Percentiles rank a stretch among this genome's conserved stretches.
phyloP scores from a whole-genome alignment of 2,797 vertebrate species.

The Pipistrellus pipistrellus region DNA sequence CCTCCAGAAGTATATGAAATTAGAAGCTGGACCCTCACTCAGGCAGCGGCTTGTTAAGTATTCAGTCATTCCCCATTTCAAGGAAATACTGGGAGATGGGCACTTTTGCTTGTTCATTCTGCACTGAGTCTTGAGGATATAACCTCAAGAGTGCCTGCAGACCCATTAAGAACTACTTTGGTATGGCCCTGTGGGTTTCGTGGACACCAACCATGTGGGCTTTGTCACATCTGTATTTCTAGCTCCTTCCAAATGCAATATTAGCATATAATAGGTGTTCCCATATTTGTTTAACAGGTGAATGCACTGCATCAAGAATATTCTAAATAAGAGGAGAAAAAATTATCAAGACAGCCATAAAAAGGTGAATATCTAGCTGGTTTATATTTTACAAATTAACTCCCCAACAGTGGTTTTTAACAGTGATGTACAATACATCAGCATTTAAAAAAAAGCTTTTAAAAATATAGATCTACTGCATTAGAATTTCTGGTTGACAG shows the following conservation, averaged over 20 bases:
- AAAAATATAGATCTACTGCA: not conserved
- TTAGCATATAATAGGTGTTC: not conserved
- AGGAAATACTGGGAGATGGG: not conserved
- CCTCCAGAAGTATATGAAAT: not conserved
- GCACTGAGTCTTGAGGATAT: not conserved
- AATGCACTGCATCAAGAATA: not conserved
- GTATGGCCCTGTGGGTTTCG: not conserved
- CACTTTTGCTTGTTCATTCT: not conserved
- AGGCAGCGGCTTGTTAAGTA: not conserved
- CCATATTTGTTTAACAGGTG: not conserved
- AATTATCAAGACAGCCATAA: not conserved
- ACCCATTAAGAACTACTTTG: not conserved
- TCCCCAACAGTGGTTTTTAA: conserved; percentile 13
- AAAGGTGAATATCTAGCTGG: not conserved
- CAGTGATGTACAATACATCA: not conserved
- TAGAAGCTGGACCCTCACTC: not conserved
- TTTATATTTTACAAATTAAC: not conserved
- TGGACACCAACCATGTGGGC: not conserved
- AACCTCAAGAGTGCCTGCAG: not conserved
- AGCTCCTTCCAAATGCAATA: not conserved
- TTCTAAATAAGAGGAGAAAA: not conserved
- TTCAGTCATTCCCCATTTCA: too few species aligned
- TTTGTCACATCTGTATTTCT: not conserved
- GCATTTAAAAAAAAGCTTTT: not conserved
- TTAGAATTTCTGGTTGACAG: not conserved